Percentiles rank a stretch among this genome's conserved stretches.
These are phyloP conservation scores for Aphelocoma coerulescens DNA, from an alignment of 2,113 vertebrate genomes.

Conservation along the genomic window DNA sequence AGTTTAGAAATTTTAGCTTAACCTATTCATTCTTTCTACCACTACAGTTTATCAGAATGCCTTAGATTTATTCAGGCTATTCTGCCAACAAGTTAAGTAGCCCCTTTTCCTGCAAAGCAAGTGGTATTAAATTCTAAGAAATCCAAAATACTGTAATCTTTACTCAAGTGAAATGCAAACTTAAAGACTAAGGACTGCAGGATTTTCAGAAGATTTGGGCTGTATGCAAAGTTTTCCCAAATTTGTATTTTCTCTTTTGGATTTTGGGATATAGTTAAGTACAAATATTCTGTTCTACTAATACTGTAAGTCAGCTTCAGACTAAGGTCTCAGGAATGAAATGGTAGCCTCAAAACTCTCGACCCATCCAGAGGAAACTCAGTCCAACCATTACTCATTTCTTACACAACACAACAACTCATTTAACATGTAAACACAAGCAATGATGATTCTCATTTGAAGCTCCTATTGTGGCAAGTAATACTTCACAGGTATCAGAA, in stretches of 20 bases:
- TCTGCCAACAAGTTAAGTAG: background rate
- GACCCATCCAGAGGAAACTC: background rate
- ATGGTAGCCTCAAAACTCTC: background rate
- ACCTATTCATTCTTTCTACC: background rate
- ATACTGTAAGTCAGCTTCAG: constrained; percentile 27
- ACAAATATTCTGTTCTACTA: background rate
- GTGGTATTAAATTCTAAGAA: background rate
- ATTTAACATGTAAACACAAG: constrained; percentile 60
- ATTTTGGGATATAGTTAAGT: background rate
- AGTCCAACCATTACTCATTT: background rate
- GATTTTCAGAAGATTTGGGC: background rate
- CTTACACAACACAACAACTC: background rate
- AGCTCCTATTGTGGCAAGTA: background rate
- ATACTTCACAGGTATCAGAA: constrained; percentile 41
- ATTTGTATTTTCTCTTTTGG: background rate
- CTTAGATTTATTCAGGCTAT: background rate
- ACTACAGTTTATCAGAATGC: background rate
- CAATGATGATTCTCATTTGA: background rate
- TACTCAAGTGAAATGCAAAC: background rate
- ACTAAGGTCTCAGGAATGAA: background rate
- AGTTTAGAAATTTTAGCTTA: background rate
- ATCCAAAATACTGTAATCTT: background rate
- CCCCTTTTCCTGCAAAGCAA: background rate
- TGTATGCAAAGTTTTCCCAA: background rate
- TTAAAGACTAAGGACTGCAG: background rate